A percentile compares a stretch with the other conserved stretches of the same genome.
Evolutionary conservation across 2,797 vertebrate species (phyloP).

Genomic region (Gymnoscopelus braueri): DNA sequence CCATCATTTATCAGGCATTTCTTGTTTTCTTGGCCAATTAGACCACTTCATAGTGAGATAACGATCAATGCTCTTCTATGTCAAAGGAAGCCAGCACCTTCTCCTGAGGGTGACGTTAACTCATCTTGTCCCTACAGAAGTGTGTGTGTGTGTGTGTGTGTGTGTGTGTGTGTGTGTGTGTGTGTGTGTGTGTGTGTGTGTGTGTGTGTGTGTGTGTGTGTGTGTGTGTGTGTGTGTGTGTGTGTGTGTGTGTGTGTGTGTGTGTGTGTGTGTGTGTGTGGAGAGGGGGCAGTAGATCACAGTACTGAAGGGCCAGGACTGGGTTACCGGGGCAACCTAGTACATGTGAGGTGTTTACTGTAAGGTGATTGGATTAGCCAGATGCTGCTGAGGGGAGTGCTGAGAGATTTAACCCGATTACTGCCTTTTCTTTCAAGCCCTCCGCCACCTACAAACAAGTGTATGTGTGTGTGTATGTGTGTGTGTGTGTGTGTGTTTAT

Average conservation of each 20-base stretch:
- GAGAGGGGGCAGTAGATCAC: neutral
- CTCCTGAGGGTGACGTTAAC: slow-evolving; percentile 32
- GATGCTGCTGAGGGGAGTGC: slow-evolving; percentile 50
- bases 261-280: slow-evolving; percentile 11
- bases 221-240: slow-evolving; percentile 28
- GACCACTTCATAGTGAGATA: slow-evolving; percentile 32
- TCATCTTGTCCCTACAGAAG: neutral
- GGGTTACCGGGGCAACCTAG: slow-evolving; percentile 69
- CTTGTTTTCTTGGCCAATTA: slow-evolving; percentile 15
- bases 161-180: slow-evolving; percentile 14
- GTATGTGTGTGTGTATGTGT: slow-evolving; percentile 26
- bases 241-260: slow-evolving; percentile 7
- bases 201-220: slow-evolving; percentile 7
- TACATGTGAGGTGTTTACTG: slow-evolving; percentile 59
- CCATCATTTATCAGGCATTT: slow-evolving; percentile 13
- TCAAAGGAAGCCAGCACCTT: slow-evolving; percentile 19
- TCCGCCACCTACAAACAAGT: slow-evolving; percentile 1
- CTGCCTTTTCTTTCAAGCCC: slow-evolving; percentile 35
- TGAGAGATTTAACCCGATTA: slow-evolving; percentile 74
- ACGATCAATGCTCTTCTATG: slow-evolving; percentile 3
- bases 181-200: neutral
- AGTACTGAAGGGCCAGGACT: slow-evolving; percentile 17
- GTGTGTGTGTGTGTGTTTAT: slow-evolving; percentile 25
- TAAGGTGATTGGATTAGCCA: slow-evolving; percentile 70
- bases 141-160: slow-evolving; percentile 7